These are phyloP conservation scores for Murina feae DNA, from an alignment of 2,113 vertebrate species.

Conservation along the genomic window DNA sequence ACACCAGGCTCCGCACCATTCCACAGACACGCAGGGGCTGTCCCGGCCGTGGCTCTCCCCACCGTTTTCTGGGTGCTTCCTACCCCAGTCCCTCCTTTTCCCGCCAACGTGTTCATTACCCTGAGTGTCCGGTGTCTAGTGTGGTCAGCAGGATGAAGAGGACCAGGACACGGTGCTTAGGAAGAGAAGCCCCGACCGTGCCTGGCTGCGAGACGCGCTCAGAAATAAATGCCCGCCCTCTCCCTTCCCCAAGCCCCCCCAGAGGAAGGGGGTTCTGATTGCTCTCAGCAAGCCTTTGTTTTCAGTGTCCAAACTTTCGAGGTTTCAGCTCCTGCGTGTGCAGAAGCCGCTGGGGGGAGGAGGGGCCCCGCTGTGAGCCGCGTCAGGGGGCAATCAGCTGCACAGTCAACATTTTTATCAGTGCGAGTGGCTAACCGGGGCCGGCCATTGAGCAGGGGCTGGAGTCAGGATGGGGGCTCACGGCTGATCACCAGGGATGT, in stretches of 20 bases:
- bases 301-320: not conserved
- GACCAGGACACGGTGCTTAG: not conserved
- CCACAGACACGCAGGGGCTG: fast-evolving
- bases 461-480: not conserved
- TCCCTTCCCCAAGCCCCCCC: not conserved
- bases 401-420: not conserved
- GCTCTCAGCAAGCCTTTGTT: not conserved
- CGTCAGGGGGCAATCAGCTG: not conserved
- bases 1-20: not conserved
- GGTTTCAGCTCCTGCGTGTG: not conserved
- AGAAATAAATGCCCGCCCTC: not conserved
- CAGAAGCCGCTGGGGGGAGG: not conserved
- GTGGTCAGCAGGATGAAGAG: not conserved
- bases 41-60: not conserved
- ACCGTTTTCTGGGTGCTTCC: not conserved
- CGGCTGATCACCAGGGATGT: not conserved
- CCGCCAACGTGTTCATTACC: not conserved
- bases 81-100: not conserved
- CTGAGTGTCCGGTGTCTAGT: not conserved
- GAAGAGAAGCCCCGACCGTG: not conserved
- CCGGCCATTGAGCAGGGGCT: not conserved
- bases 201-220: fast-evolving
- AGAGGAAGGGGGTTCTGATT: not conserved
- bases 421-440: not conserved
- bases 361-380: not conserved